Base-by-base conservation (phyloP, 1,140 invertebrate species). In the Subanguina moxae region DNA sequence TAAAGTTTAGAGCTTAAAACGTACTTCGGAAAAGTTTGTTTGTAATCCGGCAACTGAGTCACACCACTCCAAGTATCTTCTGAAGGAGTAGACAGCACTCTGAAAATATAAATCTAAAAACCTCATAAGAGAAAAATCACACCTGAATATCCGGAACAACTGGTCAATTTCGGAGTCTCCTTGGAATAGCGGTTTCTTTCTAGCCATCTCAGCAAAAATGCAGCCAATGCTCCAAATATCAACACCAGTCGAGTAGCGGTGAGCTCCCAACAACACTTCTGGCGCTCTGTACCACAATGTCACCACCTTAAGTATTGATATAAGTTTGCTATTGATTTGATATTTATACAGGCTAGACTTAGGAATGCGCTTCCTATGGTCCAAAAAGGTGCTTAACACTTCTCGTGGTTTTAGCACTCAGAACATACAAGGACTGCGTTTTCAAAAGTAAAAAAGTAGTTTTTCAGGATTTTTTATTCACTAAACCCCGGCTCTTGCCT, bases 221-320 rank as follows among this genome's bases (percentile, higher is more conserved):
- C 91, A 93, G 19, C 92, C 94, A 76, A 97, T 88, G 13, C 92
- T 94, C 95, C 94, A 98, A 64, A 97, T 89, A 83, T 80, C 78
- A 19, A 80, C 78, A 25, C 72, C 74, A 70, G 91, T 94, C 0
- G 93, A 92, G 80, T 98, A 98, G 62, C 90, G 86, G 7, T 86
- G 86, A 0, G 89, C 88, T 0, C 94, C 94, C 0, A 99, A 85
- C 5, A 99, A 86, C 43, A 99, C 91, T 86, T 99, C 95, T 0
- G 95, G 95, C 0, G 94, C 92, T 82, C 95, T 87, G 80, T 98
- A 99, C 95, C 95, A 99, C 30, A 98, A 85, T 1, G 95, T 98
- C 1, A 99, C 94, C 48, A 98, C 87, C 72, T 76, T 38, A 27
- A 73, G 48, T 1, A 11, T 30, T 66, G n/a, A n/a, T n/a, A n/a